Conservation (phyloP, 2,888 invertebrate species). For the Zeuzera pyrina region DNA sequence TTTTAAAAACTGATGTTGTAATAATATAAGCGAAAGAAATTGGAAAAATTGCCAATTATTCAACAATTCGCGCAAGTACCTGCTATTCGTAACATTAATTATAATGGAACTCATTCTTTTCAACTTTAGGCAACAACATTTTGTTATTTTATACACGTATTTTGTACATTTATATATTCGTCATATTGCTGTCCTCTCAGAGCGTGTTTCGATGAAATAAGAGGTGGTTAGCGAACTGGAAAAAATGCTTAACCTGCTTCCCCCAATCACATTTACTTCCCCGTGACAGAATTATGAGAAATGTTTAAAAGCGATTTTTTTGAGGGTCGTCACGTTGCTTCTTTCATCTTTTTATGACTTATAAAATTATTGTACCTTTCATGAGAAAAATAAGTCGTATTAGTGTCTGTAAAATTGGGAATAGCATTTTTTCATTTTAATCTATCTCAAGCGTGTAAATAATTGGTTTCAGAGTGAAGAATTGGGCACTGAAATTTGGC, state of each 20-base stretch:
- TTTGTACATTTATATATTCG: conserved; percentile 33
- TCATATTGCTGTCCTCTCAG: conserved; percentile 27
- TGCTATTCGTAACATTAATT: too few species aligned
- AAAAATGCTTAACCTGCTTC: conserved; percentile 56
- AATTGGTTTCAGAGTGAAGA: conserved; percentile 84
- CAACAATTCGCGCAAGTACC: too few species aligned
- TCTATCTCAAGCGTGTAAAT: background rate
- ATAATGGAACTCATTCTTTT: too few species aligned
- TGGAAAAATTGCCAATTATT: too few species aligned
- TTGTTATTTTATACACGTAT: too few species aligned
- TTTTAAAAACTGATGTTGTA: too few species aligned
- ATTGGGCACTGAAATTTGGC: conserved; percentile 93
- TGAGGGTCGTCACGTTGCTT: conserved; percentile 19
- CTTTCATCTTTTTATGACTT: conserved; percentile 16
- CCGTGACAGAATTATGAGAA: conserved; percentile 42
- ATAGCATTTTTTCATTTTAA: too few species aligned
- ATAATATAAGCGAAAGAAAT: too few species aligned
- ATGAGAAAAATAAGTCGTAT: conserved; percentile 6
- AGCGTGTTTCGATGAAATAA: conserved; percentile 40
- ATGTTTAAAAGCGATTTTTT: conserved; percentile 31
- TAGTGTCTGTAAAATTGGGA: too few species aligned
- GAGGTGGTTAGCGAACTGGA: conserved; percentile 46
- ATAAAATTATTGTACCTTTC: conserved; percentile 16
- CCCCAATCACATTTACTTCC: conserved; percentile 52
- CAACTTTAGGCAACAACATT: too few species aligned